Evolutionary conservation across 2,888 invertebrate genomes (phyloP).

Genomic region (Elysia crispata): DNA sequence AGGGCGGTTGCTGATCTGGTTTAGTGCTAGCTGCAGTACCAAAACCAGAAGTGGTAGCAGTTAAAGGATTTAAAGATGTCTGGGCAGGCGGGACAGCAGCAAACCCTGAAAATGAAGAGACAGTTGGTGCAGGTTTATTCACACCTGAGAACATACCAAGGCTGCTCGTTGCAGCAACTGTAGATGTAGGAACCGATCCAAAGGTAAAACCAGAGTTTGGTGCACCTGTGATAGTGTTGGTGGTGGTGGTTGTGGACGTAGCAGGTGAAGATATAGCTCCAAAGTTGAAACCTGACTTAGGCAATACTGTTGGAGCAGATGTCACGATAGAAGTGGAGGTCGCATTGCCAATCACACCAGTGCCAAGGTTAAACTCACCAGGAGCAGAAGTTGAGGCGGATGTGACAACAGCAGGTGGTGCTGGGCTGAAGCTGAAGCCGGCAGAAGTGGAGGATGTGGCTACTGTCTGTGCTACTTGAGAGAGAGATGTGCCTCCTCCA

Average conservation of each 20-base stretch:
- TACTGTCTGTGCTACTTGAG: too few species aligned
- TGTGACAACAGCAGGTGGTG: too few species aligned
- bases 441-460: too few species aligned
- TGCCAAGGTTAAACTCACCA: conserved; percentile 32
- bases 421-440: too few species aligned
- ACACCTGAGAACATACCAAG: not conserved
- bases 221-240: not conserved
- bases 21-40: not conserved
- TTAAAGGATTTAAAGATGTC: not conserved
- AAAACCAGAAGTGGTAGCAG: not conserved
- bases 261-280: not conserved
- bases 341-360: not conserved
- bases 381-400: not conserved
- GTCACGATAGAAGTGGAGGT: not conserved
- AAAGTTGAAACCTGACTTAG: not conserved
- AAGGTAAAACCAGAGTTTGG: not conserved
- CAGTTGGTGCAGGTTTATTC: not conserved
- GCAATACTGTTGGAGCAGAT: not conserved
- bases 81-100: not conserved
- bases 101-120: conserved; percentile 3
- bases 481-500: too few species aligned
- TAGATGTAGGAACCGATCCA: not conserved
- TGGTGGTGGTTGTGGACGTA: not conserved
- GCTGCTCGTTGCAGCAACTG: not conserved
- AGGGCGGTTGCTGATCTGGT: not conserved